Base-by-base conservation (phyloP, 2,888 invertebrate genomes). In the Dione juno region DNA sequence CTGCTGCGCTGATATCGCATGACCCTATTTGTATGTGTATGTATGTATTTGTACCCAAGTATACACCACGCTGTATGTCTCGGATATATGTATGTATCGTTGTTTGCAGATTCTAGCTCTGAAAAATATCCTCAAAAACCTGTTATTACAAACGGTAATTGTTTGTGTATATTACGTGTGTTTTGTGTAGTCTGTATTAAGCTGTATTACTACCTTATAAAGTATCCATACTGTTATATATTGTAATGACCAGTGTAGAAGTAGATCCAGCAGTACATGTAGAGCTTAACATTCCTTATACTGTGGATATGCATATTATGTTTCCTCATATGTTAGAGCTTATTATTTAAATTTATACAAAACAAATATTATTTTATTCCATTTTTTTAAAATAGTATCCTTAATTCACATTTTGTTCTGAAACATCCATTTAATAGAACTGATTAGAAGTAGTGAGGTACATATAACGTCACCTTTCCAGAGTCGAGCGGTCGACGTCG, bases 31-130 rank as follows among this genome's bases (percentile, higher is more conserved):
- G 19, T 16, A 10, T 57, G 11, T 37, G n/a, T 72, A 54, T 59
- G 14, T 66, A 57, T n/a, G 53, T 67, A 48, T 61, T 52, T 67
- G 8, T 50, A 54, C 14, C 61, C 16, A 3, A 28, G 28, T 41
- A 7, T 5, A 19, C 19, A 50, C 10, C 19, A 50, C 19, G 11
- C 19, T 5, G 19, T 53, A 35, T 63, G 10, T 65, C 16, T 40
- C 9, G n/a, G 16, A 54, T 54, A 64, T 48, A 45, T 14, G 45
- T 37, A 64, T 50, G 52, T 66, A 28, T 53, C 28, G 21, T 50
- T 64, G 50, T 53, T 81, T 84, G 35, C 81, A 89, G 89, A 89
- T 58, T 80, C 81, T 67, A 85, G 85, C 50, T 81, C 85, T 3
- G 84, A 83, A 28, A 82, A 81, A 59, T 82, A 82, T 53, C 84